These are phyloP conservation scores for Tenthredo distinguenda DNA, from an alignment of 2,888 invertebrate species.

Conservation along the genomic window DNA sequence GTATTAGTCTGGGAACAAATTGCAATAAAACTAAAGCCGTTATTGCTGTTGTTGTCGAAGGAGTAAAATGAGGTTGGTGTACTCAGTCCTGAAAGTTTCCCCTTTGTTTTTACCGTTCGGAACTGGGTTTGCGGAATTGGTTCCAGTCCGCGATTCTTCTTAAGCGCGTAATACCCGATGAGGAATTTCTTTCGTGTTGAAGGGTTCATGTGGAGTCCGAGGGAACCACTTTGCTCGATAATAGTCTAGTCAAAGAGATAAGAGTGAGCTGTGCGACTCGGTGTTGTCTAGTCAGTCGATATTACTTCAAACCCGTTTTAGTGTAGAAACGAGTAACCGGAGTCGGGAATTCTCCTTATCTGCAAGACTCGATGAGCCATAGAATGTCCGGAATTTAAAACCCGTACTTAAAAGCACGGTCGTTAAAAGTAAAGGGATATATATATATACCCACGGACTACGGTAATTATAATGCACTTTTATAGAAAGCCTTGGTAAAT, in stretches of 20 bases:
- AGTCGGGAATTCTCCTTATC: slow-evolving; percentile 38
- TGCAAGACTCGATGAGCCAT: slow-evolving; percentile 23
- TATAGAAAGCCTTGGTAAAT: background rate
- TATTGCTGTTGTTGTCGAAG: slow-evolving; percentile 16
- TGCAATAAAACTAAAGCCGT: slow-evolving; percentile 31
- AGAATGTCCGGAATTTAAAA: slow-evolving; percentile 32
- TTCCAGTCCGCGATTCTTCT: background rate
- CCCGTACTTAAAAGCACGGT: slow-evolving; percentile 37
- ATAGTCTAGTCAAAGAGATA: slow-evolving; percentile 13
- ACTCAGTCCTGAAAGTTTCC: background rate
- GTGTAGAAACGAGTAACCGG: slow-evolving; percentile 57
- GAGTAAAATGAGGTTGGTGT: background rate
- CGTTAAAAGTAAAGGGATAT: slow-evolving; percentile 18
- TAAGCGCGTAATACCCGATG: background rate
- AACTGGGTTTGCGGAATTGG: background rate
- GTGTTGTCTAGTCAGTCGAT: slow-evolving; percentile 30
- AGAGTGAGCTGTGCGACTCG: slow-evolving; percentile 9
- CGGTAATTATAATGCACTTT: slow-evolving; percentile 35
- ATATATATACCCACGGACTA: background rate
- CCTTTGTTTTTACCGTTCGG: slow-evolving; percentile 1
- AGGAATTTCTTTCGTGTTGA: slow-evolving; percentile 14
- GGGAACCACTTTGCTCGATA: slow-evolving; percentile 15
- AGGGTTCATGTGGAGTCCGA: slow-evolving; percentile 3
- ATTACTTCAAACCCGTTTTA: slow-evolving; percentile 13
- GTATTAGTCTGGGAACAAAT: slow-evolving; percentile 50